These are phyloP conservation scores for Dipodomys ordii DNA, from an alignment of 2,113 vertebrate genomes.

Conservation along the genomic window DNA sequence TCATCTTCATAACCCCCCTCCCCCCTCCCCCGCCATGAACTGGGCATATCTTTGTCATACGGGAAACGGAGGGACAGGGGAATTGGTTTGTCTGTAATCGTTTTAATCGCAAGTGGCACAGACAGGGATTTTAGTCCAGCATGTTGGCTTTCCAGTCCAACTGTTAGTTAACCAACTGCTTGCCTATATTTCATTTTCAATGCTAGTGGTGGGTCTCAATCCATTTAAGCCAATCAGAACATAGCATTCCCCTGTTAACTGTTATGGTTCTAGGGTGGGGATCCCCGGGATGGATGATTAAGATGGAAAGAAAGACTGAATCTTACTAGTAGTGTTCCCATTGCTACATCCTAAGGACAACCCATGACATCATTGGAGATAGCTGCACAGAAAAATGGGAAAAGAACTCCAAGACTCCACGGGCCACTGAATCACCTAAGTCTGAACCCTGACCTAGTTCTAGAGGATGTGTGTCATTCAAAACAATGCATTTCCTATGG, in stretches of 20 bases:
- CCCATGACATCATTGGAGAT: accelerated
- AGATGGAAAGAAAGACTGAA: background rate
- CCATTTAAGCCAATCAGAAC: background rate
- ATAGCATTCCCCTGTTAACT: background rate
- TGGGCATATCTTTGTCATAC: background rate
- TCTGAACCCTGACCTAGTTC: background rate
- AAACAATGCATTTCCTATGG: background rate
- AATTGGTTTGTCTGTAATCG: background rate
- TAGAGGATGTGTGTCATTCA: background rate
- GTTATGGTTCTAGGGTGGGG: background rate
- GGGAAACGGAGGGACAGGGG: constrained; percentile 5
- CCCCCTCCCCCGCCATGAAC: background rate
- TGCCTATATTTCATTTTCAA: background rate
- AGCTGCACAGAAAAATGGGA: background rate
- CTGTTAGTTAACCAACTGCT: accelerated
- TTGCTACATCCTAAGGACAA: background rate
- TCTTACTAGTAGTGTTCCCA: no score
- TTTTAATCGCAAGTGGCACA: background rate
- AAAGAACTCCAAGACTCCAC: background rate
- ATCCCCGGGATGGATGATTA: background rate
- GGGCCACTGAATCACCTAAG: background rate
- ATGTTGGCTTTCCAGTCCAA: background rate
- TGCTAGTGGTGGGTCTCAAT: background rate
- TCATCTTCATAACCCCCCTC: background rate
- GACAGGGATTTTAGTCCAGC: background rate